These are phyloP conservation scores for Mustela lutreola DNA, from an alignment of 2,113 vertebrate genomes.

Conservation along the genomic window DNA sequence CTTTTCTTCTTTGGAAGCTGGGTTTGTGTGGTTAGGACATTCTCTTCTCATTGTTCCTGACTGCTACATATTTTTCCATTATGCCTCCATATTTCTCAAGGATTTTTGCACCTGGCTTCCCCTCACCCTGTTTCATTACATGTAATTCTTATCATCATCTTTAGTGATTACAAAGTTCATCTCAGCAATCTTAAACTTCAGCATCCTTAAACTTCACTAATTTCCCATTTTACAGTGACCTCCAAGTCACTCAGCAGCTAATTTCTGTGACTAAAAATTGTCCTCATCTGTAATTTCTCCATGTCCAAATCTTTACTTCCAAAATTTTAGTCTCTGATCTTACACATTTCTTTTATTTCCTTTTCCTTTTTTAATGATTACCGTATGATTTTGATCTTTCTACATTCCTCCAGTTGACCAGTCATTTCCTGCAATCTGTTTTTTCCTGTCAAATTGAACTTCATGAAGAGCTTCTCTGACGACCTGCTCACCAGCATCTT, in stretches of 20 bases:
- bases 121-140: neutral
- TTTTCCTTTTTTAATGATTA: conserved; percentile 4
- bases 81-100: neutral
- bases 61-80: neutral
- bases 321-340: conserved; percentile 5
- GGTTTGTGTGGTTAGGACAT: neutral
- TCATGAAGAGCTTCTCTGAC: neutral
- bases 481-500: neutral
- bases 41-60: conserved; percentile 4
- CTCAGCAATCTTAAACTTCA: neutral
- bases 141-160: conserved; percentile 17
- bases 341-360: neutral
- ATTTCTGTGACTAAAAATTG: conserved; percentile 5
- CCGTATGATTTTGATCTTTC: neutral
- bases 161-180: conserved; percentile 12
- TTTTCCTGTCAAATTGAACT: neutral
- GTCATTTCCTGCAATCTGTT: neutral
- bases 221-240: neutral
- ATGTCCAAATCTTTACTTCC: neutral
- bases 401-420: conserved; percentile 4
- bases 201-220: neutral
- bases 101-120: neutral
- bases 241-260: neutral
- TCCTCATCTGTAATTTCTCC: conserved; percentile 13
- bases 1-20: neutral